Evolutionary conservation across 2,797 vertebrate genomes (phyloP).

Genomic region (Onychomys torridus): DNA sequence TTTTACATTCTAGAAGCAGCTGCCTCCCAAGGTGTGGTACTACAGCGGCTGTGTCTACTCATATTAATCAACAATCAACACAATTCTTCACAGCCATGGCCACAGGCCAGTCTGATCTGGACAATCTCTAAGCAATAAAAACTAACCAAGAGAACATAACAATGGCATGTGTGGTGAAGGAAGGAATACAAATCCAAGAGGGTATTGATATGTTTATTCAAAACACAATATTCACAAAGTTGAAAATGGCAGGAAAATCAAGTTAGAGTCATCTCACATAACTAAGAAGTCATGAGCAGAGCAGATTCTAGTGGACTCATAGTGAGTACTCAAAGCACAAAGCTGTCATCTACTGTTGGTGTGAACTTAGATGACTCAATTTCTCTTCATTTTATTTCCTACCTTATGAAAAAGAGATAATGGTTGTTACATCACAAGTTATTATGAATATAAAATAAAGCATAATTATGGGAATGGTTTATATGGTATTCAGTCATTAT

Average conservation of each 20-base stretch:
- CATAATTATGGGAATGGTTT: not conserved
- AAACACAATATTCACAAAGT: not conserved
- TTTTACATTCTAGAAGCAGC: not conserved
- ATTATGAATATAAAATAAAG: not conserved
- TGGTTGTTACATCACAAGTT: not conserved
- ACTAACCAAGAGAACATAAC: not conserved
- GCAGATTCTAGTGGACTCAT: too few species aligned
- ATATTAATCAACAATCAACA: not conserved
- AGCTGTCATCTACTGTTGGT: not conserved
- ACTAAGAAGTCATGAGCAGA: not conserved
- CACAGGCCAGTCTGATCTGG: not conserved
- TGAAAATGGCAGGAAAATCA: not conserved
- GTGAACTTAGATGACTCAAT: not conserved
- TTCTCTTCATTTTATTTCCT: not conserved
- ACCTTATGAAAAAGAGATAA: not conserved
- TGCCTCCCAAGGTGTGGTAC: not conserved
- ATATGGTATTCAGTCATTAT: slow-evolving; percentile 1
- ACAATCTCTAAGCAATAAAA: not conserved
- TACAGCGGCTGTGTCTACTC: not conserved
- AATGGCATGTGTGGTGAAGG: not conserved
- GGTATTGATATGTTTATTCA: not conserved
- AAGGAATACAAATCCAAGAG: slow-evolving; percentile 3
- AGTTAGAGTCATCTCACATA: not conserved
- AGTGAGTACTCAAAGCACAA: not conserved
- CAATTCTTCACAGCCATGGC: not conserved